Evolutionary conservation across 2,113 vertebrate species (phyloP).

Genomic region (Antennarius striatus): DNA sequence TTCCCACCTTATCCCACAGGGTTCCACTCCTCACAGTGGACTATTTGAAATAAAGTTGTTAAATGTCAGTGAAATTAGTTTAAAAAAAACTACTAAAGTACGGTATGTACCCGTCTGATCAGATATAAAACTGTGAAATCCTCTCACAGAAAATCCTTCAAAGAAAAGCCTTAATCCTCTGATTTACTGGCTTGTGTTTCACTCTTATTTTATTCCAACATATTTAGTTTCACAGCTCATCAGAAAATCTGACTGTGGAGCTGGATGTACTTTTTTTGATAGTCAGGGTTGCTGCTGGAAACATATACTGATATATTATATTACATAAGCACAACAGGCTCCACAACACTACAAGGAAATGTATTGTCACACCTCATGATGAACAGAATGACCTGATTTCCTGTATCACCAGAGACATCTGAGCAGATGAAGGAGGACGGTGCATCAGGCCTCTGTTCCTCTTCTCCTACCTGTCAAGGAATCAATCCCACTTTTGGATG

Average conservation of each 20-base stretch:
- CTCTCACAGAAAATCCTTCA: slow-evolving; percentile 19
- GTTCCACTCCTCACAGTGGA: no score
- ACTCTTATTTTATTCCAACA: slow-evolving; percentile 2
- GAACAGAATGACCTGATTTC: slow-evolving; percentile 73
- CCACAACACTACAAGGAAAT: slow-evolving; percentile 45
- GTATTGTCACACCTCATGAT: slow-evolving; percentile 70
- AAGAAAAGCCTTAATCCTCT: slow-evolving; percentile 22
- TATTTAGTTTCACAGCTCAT: slow-evolving; percentile 10
- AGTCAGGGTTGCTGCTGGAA: slow-evolving; percentile 11
- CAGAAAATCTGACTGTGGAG: background rate
- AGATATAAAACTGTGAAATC: background rate
- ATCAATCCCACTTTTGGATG: slow-evolving; percentile 70
- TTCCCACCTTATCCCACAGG: no score
- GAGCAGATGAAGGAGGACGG: slow-evolving; percentile 65
- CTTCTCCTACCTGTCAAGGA: slow-evolving; percentile 69
- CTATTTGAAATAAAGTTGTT: no score
- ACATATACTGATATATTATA: slow-evolving; percentile 3
- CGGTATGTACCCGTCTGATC: no score
- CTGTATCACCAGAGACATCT: slow-evolving; percentile 67
- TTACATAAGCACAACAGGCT: slow-evolving; percentile 58
- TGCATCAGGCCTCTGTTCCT: slow-evolving; percentile 62
- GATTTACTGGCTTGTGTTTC: background rate
- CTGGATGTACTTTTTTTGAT: slow-evolving; percentile 2
- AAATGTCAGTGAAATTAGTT: no score
- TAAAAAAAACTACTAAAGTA: no score